Base-by-base conservation (phyloP, 2,797 vertebrate species). In the Sebastes glaucus region DNA sequence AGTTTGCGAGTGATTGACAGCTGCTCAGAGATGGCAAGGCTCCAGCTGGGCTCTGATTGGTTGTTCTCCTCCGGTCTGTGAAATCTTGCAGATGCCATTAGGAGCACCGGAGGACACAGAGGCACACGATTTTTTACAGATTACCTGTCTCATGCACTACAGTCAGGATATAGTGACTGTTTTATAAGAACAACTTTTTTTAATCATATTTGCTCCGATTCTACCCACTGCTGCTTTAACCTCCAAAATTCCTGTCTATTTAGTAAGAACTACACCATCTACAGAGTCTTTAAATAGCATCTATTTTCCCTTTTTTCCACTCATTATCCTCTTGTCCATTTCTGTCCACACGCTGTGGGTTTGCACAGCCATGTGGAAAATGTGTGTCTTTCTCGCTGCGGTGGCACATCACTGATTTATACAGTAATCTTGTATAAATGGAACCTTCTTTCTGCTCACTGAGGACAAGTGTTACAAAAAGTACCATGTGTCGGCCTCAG, bases 361-460 rank as follows among this genome's bases (percentile, higher is more conserved):
- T 89, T 88, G 71, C 71, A 59, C 55, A 71, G 74, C 4, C 1
- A 66, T 77, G 81, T 88, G 86, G 86, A 93, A 92, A 90, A 84
- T 66, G 42, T 69, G 72, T 27, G 69, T 89, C 64, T 56, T 59
- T 79, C 69, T 78, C 77, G 77, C 82, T 25, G 71, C 28, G 30
- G 68, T 52, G 71, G 78, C 72, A 72, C 71, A 70, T 77, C 76
- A 66, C 62, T 75, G 77, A 88, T 81, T 84, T 83, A 81, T 62
- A 64, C 63, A 32, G 67, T 3, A 42, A 80, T 62, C 56, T 62
- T 62, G 30, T 65, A 68, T 71, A 77, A 82, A 88, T 56, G 65
- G 33, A 87, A 78, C 67, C 28, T 38, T 82, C 33, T 60, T 62
- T 65, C 77, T 77, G 14, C 60, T 67, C 49, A 22, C 68, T 22